These are phyloP conservation scores for Melinaea menophilus DNA, from an alignment of 2,888 invertebrate species.

Conservation along the genomic window DNA sequence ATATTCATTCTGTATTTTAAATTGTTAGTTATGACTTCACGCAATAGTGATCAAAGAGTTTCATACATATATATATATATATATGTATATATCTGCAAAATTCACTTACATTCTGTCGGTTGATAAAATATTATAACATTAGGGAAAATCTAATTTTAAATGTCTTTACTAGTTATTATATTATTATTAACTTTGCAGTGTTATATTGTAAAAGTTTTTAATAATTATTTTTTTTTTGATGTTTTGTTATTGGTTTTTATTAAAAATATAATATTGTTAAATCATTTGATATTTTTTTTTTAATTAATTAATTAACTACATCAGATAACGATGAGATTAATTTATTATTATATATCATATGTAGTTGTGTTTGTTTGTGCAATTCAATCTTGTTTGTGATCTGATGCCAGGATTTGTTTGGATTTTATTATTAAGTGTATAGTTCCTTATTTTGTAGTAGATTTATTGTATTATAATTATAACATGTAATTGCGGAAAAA, in stretches of 20 bases:
- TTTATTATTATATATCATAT: constrained; percentile 63
- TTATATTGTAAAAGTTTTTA: constrained; percentile 51
- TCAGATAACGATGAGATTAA: constrained; percentile 69
- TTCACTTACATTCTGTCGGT: neutral
- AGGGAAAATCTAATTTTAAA: constrained; percentile 19
- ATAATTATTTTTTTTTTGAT: constrained; percentile 51
- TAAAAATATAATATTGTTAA: constrained; percentile 61
- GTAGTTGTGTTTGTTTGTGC: constrained; percentile 70
- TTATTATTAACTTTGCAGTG: constrained; percentile 44
- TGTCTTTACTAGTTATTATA: constrained; percentile 17
- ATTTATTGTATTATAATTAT: constrained; percentile 46
- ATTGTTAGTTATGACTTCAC: constrained; percentile 15
- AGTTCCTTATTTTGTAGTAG: constrained; percentile 76
- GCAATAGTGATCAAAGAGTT: neutral
- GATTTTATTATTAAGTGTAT: constrained; percentile 67
- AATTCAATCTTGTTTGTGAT: constrained; percentile 73
- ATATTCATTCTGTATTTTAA: constrained; percentile 39
- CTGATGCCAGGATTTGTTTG: constrained; percentile 71
- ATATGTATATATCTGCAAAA: neutral
- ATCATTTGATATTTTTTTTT: constrained; percentile 66
- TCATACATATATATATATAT: neutral
- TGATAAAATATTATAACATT: constrained; percentile 2
- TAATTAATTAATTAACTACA: constrained; percentile 61
- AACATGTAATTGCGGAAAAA: constrained; percentile 34
- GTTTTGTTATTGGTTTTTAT: constrained; percentile 66